Conservation (phyloP, 2,797 vertebrate species). For the Threskiornis aethiopicus region DNA sequence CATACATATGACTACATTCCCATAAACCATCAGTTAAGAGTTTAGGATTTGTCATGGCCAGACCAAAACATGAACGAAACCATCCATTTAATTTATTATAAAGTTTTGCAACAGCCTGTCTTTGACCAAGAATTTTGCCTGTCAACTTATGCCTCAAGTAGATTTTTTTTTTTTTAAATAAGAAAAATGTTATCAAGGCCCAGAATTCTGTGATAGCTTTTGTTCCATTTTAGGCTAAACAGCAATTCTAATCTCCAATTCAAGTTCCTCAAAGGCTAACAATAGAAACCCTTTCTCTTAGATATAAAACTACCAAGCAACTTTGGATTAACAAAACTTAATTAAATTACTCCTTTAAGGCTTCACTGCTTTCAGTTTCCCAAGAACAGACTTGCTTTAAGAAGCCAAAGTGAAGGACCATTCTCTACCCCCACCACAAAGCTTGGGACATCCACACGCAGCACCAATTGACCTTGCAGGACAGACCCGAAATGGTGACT, state of each 20-base stretch:
- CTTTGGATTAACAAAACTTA: background rate
- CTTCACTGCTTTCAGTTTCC: background rate
- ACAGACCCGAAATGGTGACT: background rate
- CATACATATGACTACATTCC: slow-evolving; percentile 35
- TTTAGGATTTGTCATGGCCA: background rate
- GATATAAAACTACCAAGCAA: background rate
- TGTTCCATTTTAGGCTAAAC: background rate
- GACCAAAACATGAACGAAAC: background rate
- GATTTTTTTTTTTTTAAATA: background rate
- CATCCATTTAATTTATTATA: background rate
- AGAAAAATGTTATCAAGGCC: background rate
- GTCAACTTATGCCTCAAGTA: background rate
- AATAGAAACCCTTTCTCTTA: background rate
- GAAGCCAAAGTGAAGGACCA: background rate
- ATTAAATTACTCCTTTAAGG: background rate
- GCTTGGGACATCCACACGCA: background rate
- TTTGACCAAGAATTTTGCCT: background rate
- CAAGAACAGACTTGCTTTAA: background rate
- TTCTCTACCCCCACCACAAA: background rate
- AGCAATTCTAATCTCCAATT: background rate
- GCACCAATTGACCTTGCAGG: background rate
- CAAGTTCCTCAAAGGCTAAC: background rate
- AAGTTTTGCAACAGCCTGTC: background rate
- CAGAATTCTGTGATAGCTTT: background rate
- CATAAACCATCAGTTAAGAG: background rate